phyloP scores from a whole-genome alignment of 2,888 invertebrate species.

The Nephrotoma guestfalica region DNA sequence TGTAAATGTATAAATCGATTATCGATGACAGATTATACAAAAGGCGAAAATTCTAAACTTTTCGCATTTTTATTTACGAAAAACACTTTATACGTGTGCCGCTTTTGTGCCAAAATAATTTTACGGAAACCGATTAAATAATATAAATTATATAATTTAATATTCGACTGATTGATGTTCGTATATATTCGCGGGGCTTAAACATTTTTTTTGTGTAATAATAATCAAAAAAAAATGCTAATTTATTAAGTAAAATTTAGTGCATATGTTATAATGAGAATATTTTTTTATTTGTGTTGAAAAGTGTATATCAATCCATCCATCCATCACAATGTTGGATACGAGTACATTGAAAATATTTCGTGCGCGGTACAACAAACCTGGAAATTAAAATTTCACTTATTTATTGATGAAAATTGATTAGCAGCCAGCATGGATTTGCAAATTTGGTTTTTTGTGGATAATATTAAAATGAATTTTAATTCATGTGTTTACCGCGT shows the following conservation, averaged over 20 bases:
- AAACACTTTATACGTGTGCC: neutral
- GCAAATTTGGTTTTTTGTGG: neutral
- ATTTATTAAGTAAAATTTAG: neutral
- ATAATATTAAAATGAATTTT: neutral
- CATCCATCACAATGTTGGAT: neutral
- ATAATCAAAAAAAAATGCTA: neutral
- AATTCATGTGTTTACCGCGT: neutral
- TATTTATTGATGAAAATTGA: neutral
- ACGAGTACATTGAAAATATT: neutral
- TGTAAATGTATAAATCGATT: neutral
- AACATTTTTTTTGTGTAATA: neutral
- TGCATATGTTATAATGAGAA: neutral
- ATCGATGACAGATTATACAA: neutral
- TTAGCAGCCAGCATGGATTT: neutral
- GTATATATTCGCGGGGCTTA: neutral
- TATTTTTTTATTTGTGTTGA: neutral
- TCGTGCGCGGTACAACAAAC: neutral
- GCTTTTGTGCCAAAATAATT: neutral
- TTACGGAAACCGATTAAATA: neutral
- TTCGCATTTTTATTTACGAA: neutral
- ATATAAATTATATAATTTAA: neutral
- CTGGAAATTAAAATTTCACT: neutral
- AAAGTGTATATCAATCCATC: neutral
- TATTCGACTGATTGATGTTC: neutral
- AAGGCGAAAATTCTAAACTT: neutral